These are phyloP conservation scores for Pemphigus obesinymphae DNA, from an alignment of 1,140 invertebrate species.

Conservation along the genomic window DNA sequence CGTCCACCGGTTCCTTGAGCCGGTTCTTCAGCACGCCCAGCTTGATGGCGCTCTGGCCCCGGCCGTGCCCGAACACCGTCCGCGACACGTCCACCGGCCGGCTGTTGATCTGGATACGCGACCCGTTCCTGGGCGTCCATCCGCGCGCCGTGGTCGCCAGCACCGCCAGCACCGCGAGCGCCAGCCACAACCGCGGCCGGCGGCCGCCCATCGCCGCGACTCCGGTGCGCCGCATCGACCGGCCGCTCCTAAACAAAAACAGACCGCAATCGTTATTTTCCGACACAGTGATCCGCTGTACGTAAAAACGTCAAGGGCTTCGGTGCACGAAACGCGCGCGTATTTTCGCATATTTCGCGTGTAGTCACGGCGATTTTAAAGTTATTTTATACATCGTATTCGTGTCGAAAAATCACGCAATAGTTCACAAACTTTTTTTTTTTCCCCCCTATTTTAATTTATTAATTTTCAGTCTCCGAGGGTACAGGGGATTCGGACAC, in stretches of 20 bases:
- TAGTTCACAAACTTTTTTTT: too few species aligned
- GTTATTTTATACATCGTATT: too few species aligned
- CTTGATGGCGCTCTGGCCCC: conserved; percentile 25
- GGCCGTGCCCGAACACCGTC: background rate
- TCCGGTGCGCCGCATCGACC: background rate
- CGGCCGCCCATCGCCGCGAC: background rate
- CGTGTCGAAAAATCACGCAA: too few species aligned
- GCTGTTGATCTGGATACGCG: conserved; percentile 16
- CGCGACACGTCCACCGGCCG: background rate
- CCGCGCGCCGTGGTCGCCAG: background rate
- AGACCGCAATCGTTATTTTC: too few species aligned
- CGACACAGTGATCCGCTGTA: too few species aligned
- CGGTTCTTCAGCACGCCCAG: conserved; percentile 33
- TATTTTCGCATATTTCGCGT: too few species aligned
- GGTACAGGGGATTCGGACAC: too few species aligned
- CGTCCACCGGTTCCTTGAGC: conserved; percentile 18
- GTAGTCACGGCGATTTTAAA: too few species aligned
- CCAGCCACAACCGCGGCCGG: background rate
- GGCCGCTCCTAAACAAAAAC: background rate
- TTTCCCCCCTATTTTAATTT: too few species aligned
- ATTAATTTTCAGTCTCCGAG: too few species aligned
- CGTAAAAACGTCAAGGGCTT: too few species aligned
- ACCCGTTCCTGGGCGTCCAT: conserved; percentile 15
- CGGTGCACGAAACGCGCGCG: too few species aligned
- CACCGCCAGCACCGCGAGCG: background rate